These are phyloP conservation scores for Willisornis vidua DNA, from an alignment of 2,113 vertebrate species.

Conservation along the genomic window DNA sequence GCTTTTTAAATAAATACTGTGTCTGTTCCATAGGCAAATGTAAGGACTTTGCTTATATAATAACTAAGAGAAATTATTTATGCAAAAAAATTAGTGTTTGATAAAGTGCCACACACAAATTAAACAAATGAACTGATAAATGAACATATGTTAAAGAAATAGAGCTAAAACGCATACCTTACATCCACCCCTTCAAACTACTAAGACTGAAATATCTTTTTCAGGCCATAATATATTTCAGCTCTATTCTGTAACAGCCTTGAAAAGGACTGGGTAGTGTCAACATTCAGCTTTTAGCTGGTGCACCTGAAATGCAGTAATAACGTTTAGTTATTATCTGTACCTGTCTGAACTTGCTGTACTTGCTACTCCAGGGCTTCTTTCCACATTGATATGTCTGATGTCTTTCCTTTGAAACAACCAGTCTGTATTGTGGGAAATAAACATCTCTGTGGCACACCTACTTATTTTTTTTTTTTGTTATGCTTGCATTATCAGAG, in stretches of 20 bases:
- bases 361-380: neutral
- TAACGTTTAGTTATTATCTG: neutral
- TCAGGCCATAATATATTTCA: neutral
- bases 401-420: neutral
- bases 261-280: neutral
- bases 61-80: neutral
- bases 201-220: neutral
- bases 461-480: neutral
- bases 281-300: neutral
- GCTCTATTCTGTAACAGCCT: neutral
- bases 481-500: neutral
- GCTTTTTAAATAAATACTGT: neutral
- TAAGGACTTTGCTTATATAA: neutral
- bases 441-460: neutral
- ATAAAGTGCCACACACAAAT: neutral
- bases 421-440: neutral
- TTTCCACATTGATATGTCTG: neutral
- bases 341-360: slow-evolving; percentile 28
- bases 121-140: neutral
- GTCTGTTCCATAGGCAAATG: neutral
- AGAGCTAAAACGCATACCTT: neutral
- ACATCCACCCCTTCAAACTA: rapidly evolving
- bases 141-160: neutral
- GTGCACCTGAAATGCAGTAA: slow-evolving; percentile 2
- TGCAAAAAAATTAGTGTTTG: neutral